Base-by-base conservation (phyloP, 1,140 invertebrate species). In the Drosophila parabipectinata region DNA sequence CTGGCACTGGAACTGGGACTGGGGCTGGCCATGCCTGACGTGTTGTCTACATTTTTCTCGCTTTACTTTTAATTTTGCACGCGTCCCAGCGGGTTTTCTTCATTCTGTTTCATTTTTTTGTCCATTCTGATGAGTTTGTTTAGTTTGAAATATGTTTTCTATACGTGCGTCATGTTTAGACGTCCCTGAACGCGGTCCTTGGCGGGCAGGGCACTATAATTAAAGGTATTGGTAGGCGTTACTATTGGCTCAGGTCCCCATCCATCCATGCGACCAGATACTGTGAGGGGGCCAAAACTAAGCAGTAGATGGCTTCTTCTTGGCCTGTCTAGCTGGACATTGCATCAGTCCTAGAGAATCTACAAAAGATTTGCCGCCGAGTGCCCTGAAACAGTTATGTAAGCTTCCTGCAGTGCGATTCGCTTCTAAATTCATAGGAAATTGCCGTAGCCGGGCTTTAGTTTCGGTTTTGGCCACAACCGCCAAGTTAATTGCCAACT, bases 61-160 rank as follows among this genome's bases (percentile, higher is more conserved):
- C 76, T 79, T 88, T 57, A 77, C 84, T 88, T 87, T 88, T 88
- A 83, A 83, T 83, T 88, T 88, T 88, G 79, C 83, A 83, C 83
- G 79, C 83, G 76, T 79, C 81, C 78, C 69, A 77, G 47, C 81
- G 66, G 66, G 66, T 69, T 69, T 44, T 52, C 62, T 45, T 12
- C 8, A 8, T 34, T 21, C 30, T 37, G 15, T 52, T 47, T 26
- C 18, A 28, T 64, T 51, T 52, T 41, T 67, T 54, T 67, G 72
- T 68, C 51, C 67, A 53, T 63, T 76, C 76, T 88, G 83, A 88
- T 88, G 83, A 88, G 83, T 88, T 88, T 88, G 83, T 88, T 88
- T 88, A 88, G 83, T 88, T 88, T 88, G 83, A 88, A 88, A 88
- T 88, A 88, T 88, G 84, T 88, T 88, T 88, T 88, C 83, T 88